A percentile compares a stretch with the other conserved stretches of the same genome.
These are phyloP conservation scores for Acanthornis magna DNA, from an alignment of 2,797 vertebrate species.

Conservation along the genomic window DNA sequence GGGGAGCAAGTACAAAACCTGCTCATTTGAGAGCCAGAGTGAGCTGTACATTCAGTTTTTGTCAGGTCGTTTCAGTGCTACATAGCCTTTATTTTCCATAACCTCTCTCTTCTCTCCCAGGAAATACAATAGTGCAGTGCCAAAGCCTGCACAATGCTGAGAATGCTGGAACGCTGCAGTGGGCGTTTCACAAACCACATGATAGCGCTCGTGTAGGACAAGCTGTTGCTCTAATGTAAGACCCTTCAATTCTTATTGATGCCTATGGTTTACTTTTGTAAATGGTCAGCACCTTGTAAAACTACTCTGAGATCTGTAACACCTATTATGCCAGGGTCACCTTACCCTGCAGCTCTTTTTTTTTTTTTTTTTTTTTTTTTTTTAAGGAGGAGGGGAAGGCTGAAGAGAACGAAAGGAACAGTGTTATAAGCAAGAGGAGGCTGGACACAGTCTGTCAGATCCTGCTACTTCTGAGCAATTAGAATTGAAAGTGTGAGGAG, in stretches of 20 bases:
- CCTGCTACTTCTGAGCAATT: neutral
- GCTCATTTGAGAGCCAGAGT: neutral
- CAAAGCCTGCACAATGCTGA: neutral
- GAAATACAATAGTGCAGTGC: neutral
- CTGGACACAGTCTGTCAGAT: neutral
- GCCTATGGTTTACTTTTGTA: neutral
- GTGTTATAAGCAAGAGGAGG: neutral
- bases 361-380: neutral
- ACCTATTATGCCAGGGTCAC: neutral
- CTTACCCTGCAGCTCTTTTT: neutral
- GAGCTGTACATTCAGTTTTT: neutral
- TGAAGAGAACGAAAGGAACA: neutral
- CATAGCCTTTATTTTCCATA: neutral
- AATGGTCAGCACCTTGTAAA: neutral
- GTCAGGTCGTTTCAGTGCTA: neutral
- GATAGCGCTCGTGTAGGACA: neutral
- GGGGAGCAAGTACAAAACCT: neutral
- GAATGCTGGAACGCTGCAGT: neutral
- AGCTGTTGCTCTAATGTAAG: neutral
- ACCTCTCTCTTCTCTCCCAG: neutral
- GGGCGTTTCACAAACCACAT: neutral
- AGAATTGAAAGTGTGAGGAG: neutral
- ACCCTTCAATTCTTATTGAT: slow-evolving; percentile 1
- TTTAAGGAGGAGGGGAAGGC: neutral
- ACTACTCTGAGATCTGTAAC: neutral